phyloP scores from a whole-genome alignment of 1,140 invertebrate species.

The Phortica variegata region DNA sequence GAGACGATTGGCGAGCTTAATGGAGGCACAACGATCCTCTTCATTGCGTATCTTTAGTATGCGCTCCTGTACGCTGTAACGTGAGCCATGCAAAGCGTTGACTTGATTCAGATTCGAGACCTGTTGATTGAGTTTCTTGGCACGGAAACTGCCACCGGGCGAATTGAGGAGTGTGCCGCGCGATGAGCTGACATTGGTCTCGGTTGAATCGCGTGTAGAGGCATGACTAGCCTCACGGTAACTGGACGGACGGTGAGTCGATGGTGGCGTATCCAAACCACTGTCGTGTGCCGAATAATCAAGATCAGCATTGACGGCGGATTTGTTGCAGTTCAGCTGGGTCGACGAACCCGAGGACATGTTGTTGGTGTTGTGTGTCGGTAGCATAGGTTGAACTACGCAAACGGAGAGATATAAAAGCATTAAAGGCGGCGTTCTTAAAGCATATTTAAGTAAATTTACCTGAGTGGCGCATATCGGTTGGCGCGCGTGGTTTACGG shows the following conservation, averaged over 20 bases:
- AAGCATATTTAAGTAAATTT: slow-evolving; percentile 11
- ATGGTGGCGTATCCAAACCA: slow-evolving; percentile 51
- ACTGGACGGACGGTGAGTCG: slow-evolving; percentile 51
- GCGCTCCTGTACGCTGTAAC: slow-evolving; percentile 51
- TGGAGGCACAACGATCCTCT: slow-evolving; percentile 49
- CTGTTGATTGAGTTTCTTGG: slow-evolving; percentile 43
- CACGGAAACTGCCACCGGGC: slow-evolving; percentile 47
- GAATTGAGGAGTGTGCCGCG: slow-evolving; percentile 47
- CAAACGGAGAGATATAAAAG: background rate
- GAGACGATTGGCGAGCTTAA: slow-evolving; percentile 46
- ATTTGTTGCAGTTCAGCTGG: slow-evolving; percentile 16
- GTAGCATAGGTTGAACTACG: slow-evolving; percentile 51
- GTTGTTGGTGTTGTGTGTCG: slow-evolving; percentile 27
- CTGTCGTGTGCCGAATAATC: slow-evolving; percentile 55
- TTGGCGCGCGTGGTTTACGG: slow-evolving; percentile 49
- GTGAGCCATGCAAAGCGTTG: slow-evolving; percentile 43
- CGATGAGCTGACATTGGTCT: slow-evolving; percentile 48
- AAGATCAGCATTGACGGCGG: slow-evolving; percentile 35
- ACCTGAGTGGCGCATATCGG: slow-evolving; percentile 54
- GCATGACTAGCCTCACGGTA: slow-evolving; percentile 41
- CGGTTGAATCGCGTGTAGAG: slow-evolving; percentile 41
- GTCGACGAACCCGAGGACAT: background rate
- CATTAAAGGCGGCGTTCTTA: background rate
- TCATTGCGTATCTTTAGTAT: slow-evolving; percentile 54
- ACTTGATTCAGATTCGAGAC: slow-evolving; percentile 47